Base-by-base conservation (phyloP, 1,140 invertebrate species). In the Platyscapa corneri region DNA sequence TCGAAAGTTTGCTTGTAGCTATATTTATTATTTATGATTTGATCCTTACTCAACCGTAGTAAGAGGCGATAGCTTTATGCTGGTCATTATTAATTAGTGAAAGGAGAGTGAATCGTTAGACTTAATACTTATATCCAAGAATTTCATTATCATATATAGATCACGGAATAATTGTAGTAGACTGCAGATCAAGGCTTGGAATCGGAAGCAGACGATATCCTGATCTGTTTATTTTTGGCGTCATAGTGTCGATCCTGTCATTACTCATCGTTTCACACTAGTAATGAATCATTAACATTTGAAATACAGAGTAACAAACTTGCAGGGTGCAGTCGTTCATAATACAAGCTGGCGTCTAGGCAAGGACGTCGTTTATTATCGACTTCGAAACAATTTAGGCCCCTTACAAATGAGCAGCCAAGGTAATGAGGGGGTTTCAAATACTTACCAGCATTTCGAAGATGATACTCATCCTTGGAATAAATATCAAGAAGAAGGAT, bases 371-470 rank as follows among this genome's bases (percentile, higher is more conserved):
- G 39, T 74, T 39, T 37, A n/a, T 74, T 6, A 5, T 42, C 37
- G 70, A 42, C 37, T 42, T 42, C 20, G 34, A 72, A 12, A 3
- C 67, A 39, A 18, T 27, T 12, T 5, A 20, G 27, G 60, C 27
- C 80, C 34, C 42, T 34, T 53, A 49, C 74, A 83, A 83, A 83
- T 83, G 82, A 46, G 53, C 74, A 76, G 72, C 39, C 82, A 77
- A 46, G 74, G 20, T 32, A 56, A 65, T 34, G 70, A 34, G 3
- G 82, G 53, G 8, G 30, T 16, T 5, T 34, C 56, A 23, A 72
- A 83, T 8, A 65, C 53, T 32, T 83, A 83, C 20, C 82, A 83
- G 23, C 37, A 70, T 0, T 83, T 83, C 49, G 72, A 46, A n/a
- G 60, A 83, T 16, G 72, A 83, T 3, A 72, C 1, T 8, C 75